Conservation (phyloP, 2,888 invertebrate genomes). For the Harmothoe impar region DNA sequence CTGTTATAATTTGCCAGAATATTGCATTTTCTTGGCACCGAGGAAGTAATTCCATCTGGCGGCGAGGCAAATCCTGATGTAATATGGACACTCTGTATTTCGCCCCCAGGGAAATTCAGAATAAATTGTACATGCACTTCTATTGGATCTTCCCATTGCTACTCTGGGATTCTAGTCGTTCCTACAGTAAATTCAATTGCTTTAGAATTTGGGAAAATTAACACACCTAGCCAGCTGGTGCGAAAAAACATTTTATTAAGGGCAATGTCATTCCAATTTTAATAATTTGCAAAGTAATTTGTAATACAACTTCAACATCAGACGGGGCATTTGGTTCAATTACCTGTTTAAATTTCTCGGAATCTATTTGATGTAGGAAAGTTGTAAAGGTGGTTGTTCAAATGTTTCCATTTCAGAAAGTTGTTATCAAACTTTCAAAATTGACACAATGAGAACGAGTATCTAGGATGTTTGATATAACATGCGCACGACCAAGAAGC, state of each 20-base stretch:
- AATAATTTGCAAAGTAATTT: not conserved
- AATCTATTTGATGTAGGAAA: too few relatives aligned
- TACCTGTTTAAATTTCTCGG: too few relatives aligned
- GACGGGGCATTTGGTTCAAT: not conserved
- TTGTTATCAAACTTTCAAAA: too few relatives aligned
- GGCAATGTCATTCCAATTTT: not conserved
- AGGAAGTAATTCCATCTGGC: slow-evolving; percentile 29
- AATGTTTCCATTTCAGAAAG: too few relatives aligned
- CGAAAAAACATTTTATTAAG: slow-evolving; percentile 13
- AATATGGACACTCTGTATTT: slow-evolving; percentile 17
- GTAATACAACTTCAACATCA: not conserved
- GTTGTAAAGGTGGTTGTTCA: too few relatives aligned
- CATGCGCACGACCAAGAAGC: too few relatives aligned
- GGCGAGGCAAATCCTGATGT: slow-evolving; percentile 6
- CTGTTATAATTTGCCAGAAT: slow-evolving; percentile 36
- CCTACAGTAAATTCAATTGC: not conserved
- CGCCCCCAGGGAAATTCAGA: not conserved
- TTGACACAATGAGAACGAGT: too few relatives aligned
- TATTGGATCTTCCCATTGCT: not conserved
- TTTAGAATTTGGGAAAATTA: not conserved
- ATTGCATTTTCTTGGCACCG: slow-evolving; percentile 15
- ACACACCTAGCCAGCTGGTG: too few relatives aligned
- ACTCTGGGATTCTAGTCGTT: not conserved
- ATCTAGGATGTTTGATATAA: too few relatives aligned
- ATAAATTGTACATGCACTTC: not conserved